Evolutionary conservation across 2,888 invertebrate species (phyloP), one percentile per base, ranked within the genome.

Genomic region (Branchellion lobata): DNA sequence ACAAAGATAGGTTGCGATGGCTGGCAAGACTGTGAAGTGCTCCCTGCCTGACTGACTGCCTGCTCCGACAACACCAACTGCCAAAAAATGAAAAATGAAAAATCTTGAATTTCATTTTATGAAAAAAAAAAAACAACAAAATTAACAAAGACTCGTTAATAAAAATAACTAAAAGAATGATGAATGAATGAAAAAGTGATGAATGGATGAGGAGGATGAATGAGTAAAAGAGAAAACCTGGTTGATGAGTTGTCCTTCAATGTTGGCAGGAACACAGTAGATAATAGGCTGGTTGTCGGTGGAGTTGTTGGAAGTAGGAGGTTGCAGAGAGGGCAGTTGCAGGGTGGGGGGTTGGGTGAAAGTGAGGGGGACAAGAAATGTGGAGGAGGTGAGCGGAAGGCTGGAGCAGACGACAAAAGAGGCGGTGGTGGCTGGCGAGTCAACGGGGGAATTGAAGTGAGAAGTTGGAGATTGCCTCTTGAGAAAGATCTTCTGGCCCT

Each of bases 351-450:
- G n/a, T 24, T 73, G 36, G 40, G 21, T 21, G n/a, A 24, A 34
- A n/a, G 21, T 73, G 36, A 51, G 29, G 5, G 61, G n/a, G n/a
- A 18, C 14, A 57, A 57, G 61, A n/a, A 57, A 57, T 3, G 61
- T n/a, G 5, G 61, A 24, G 3, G 61, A 31, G 24, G 65, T 36
- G 18, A 77, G 33, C 33, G 77, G 34, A 24, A 77, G 24, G 36
- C 65, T 65, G 14, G 77, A 34, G 53, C 33, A 29, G 24, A 77
- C 57, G 5, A 73, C 73, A 40, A 36, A 73, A 29, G 73, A 73
- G 11, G 34, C 18, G 21, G 73, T n/a, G n/a, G 21, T 40, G 8
- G 36, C 3, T 21, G 73, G 3, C 2, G 47, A 14, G 61, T 57
- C 24, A n/a, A 57, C 21, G 21, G 61, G 24, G 21, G 61, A 3